Base-by-base conservation (phyloP, 2,113 vertebrate species). In the Pelecanus crispus region DNA sequence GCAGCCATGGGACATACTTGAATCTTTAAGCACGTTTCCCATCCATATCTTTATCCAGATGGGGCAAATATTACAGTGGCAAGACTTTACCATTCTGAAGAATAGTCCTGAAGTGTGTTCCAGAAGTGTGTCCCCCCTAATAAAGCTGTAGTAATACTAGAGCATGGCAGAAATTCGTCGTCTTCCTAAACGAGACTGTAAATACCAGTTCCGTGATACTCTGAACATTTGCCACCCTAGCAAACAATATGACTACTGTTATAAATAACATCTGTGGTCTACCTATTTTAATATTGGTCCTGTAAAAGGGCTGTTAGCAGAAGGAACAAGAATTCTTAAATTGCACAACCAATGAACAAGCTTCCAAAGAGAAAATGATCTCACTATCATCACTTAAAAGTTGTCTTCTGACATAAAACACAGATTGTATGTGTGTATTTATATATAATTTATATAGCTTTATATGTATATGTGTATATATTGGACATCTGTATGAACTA, bases 401-500 rank as follows among this genome's bases (percentile, higher is more conserved):
- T 47, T 95, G 86, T 94, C 89, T 91, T 66, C 81, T 91, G 84
- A 80, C 91, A 56, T 52, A 68, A 86, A 74, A 2, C 85, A 62
- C 84, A 87, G 94, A 83, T 82, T 85, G 81, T 94, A n/a, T 94
- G 91, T 96, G 88, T 94, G 74, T 88, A 95, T 95, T 94, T 95
- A 78, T 86, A 88, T 70, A 74, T 81, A 92, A 77, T 89, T 94
- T 94, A 42, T 82, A 79, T 79, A 66, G 49, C 61, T 59, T 61
- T 94, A 52, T 65, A 88, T 96, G 91, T 95, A 91, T 86, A 77
- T 52, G 81, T 96, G 86, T 96, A 93, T 84, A 95, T 92, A 95
- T 44, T 90, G 87, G 74, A 85, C 87, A 93, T 95, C 78, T 85
- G 94, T 96, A 90, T 94, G 77, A 94, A 68, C 70, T 91, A 86